These are phyloP conservation scores for Habroteleia sp. DNA, from an alignment of 2,888 invertebrate genomes.

Conservation along the genomic window DNA sequence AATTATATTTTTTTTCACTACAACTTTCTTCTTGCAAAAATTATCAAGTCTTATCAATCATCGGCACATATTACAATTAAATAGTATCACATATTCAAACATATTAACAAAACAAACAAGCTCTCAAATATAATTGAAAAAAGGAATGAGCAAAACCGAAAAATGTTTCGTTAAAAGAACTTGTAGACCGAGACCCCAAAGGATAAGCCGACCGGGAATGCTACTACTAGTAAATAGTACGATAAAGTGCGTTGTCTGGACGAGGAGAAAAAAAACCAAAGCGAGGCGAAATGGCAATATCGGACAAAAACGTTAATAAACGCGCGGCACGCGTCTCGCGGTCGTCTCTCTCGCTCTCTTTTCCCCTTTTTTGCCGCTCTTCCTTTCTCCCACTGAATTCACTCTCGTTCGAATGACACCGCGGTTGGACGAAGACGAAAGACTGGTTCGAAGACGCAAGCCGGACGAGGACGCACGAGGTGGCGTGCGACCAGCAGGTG, in stretches of 20 bases:
- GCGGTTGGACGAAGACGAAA: conserved; percentile 18
- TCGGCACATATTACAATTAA: too few species aligned
- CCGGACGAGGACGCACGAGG: conserved; percentile 25
- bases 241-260: not conserved
- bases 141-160: too few species aligned
- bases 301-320: conserved; percentile 64
- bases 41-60: too few species aligned
- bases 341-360: conserved; percentile 20
- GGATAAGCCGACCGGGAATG: too few species aligned
- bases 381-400: conserved; percentile 44
- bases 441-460: not conserved
- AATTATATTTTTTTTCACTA: too few species aligned
- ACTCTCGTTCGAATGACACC: conserved; percentile 58
- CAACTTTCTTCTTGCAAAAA: too few species aligned
- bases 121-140: too few species aligned
- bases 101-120: too few species aligned
- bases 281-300: conserved; percentile 38
- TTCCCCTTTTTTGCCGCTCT: conserved; percentile 23
- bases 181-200: too few species aligned
- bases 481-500: conserved; percentile 68
- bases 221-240: too few species aligned
- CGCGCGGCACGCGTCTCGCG: conserved; percentile 65
- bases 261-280: conserved; percentile 18
- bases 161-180: too few species aligned
- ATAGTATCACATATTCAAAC: too few species aligned